Evolutionary conservation across 2,113 vertebrate species (phyloP), one percentile per base, ranked within the genome.

Genomic region (Myotis yumanensis): DNA sequence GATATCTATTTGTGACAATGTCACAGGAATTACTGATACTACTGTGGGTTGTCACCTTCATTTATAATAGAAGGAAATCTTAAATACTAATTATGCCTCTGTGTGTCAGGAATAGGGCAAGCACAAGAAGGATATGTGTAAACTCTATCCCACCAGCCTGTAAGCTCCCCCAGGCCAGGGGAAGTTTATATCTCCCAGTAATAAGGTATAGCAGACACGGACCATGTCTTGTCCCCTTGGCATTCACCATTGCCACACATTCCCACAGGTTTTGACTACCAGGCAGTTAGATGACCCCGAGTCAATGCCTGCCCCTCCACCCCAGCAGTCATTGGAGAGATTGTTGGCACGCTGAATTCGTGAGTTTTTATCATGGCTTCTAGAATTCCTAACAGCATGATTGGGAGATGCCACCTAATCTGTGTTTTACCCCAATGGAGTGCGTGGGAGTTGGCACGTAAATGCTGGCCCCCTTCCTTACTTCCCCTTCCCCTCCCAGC

Each of bases 1-100:
- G 6, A 66, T 32, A 62, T 62, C 32, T 69, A 23, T n/a, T 68
- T 35, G 23, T 71, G 57, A 77, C 32, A 91, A 81, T 35, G 46
- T 76, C n/a, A 66, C 11, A 64, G 15, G 30, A 48, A 88, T 46
- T 73, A 69, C 35, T 68, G 59, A 40, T 86, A 64, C n/a, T 35
- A 35, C 64, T 72, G 7, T 32, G 4, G 9, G 25, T 25, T 57
- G 18, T 73, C 71, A 57, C 4, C 40, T 86, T 73, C 4, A 51
- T 52, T 90, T 88, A 79, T 54, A 88, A 94, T 11, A 4, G 11
- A 93, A 94, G n/a, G 11, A 86, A 92, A 77, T 66, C 23, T 15
- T 66, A 92, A 93, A 73, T 93, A 71, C 86, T 86, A 59, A 32
- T 82, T 62, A 48, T 22, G 32, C 3, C 23, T 25, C 22, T 23